These are phyloP conservation scores for Oegoconia quadripuncta DNA, from an alignment of 2,888 invertebrate species.

Conservation along the genomic window DNA sequence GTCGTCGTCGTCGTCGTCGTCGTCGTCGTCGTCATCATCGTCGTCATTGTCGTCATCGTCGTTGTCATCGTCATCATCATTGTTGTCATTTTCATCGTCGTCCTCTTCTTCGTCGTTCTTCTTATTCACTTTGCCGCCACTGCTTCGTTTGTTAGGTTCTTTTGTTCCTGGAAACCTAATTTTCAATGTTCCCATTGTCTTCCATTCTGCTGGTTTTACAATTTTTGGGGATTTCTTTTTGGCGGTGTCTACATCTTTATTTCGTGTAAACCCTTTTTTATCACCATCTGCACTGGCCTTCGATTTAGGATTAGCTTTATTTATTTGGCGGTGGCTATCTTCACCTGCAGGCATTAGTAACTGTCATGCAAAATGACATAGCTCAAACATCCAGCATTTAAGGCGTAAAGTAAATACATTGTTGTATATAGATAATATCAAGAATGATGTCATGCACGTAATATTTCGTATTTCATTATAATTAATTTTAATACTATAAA, in stretches of 20 bases:
- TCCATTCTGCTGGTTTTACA: constrained; percentile 39
- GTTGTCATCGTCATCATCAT: constrained; percentile 29
- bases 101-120: constrained; percentile 27
- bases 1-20: constrained; percentile 39
- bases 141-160: constrained; percentile 25
- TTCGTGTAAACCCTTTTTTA: constrained; percentile 51
- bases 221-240: constrained; percentile 33
- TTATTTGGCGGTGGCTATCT: constrained; percentile 71
- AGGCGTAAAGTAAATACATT: constrained; percentile 55
- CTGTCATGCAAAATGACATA: constrained; percentile 80
- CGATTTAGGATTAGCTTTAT: constrained; percentile 68
- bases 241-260: constrained; percentile 33
- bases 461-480: constrained; percentile 49
- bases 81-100: constrained; percentile 34
- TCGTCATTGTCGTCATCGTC: constrained; percentile 43
- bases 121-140: constrained; percentile 18
- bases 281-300: constrained; percentile 76
- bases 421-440: constrained; percentile 41
- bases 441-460: constrained; percentile 78
- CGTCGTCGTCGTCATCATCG: constrained; percentile 44
- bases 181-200: constrained; percentile 57
- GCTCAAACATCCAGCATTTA: constrained; percentile 77
- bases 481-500: constrained; percentile 34
- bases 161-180: constrained; percentile 37
- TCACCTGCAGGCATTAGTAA: constrained; percentile 81